Evolutionary conservation across 2,113 vertebrate genomes (phyloP).

Genomic region (Camelus dromedarius): DNA sequence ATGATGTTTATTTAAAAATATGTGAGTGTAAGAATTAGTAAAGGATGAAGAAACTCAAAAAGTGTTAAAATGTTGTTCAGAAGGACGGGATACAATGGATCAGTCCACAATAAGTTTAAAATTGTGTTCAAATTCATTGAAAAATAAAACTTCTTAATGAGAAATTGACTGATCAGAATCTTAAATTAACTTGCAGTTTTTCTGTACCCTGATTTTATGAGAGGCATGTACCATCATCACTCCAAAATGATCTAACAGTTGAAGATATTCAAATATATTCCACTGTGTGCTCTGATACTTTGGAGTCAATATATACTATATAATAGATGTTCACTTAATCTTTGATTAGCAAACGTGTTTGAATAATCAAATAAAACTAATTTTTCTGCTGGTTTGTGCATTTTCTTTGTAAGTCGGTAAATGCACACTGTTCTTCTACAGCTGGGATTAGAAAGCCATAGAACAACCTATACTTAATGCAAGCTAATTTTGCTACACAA

Average conservation of each 20-base stretch:
- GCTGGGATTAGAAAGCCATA: not conserved
- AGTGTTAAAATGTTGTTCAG: conserved; percentile 37
- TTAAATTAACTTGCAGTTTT: not conserved
- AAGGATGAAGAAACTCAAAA: conserved; percentile 32
- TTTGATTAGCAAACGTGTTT: conserved; percentile 16
- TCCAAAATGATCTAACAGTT: not conserved
- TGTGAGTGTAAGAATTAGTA: not conserved
- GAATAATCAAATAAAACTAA: not conserved
- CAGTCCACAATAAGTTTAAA: not conserved
- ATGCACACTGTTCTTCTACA: not conserved
- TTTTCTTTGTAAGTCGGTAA: conserved; percentile 12
- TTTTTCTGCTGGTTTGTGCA: not conserved
- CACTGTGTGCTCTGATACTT: not conserved
- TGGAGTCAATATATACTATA: not conserved
- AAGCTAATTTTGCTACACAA: conserved; percentile 6
- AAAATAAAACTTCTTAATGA: conserved; percentile 31
- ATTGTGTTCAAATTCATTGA: conserved; percentile 24
- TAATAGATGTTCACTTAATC: not conserved
- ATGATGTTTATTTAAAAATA: conserved; percentile 39
- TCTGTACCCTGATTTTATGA: not conserved
- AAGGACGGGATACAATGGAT: conserved; percentile 6
- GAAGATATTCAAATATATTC: conserved; percentile 36
- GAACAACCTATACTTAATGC: not conserved
- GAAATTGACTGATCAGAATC: conserved; percentile 13
- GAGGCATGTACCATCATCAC: not conserved